phyloP scores from a whole-genome alignment of 1,140 invertebrate genomes.

The Camponotus floridanus region DNA sequence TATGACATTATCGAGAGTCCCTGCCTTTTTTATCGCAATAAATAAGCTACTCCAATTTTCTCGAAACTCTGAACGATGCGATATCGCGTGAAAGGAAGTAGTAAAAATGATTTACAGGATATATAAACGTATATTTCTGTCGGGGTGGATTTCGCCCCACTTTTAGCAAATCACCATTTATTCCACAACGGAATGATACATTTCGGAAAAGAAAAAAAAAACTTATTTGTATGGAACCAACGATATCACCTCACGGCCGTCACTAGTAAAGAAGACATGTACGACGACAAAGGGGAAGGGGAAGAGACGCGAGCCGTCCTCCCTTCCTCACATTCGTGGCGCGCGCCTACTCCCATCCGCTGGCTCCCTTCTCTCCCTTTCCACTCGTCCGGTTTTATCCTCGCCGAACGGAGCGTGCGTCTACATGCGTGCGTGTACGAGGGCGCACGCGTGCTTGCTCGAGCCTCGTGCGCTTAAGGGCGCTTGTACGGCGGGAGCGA shows the following conservation, averaged over 20 bases:
- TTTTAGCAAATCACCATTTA: too few species aligned
- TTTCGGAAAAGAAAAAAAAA: background rate
- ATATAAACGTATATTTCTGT: background rate
- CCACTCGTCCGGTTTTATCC: slow-evolving; percentile 58
- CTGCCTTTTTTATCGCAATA: too few species aligned
- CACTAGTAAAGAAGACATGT: slow-evolving; percentile 58
- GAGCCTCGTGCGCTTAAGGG: slow-evolving; percentile 70
- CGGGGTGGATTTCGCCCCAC: too few species aligned
- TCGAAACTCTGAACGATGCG: too few species aligned
- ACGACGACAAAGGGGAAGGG: slow-evolving; percentile 72
- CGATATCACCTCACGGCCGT: slow-evolving; percentile 43
- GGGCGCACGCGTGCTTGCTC: slow-evolving; percentile 72
- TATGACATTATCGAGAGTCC: too few species aligned
- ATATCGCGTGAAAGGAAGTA: too few species aligned
- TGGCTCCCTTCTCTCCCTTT: slow-evolving; percentile 50
- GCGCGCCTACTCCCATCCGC: slow-evolving; percentile 83
- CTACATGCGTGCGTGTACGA: slow-evolving; percentile 64
- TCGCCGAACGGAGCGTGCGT: slow-evolving; percentile 65
- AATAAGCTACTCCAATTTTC: background rate
- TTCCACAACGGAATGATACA: background rate
- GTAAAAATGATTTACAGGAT: background rate
- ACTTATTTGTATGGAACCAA: background rate
- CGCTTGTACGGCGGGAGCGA: slow-evolving; percentile 22
- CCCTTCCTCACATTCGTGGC: slow-evolving; percentile 81
- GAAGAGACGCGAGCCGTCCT: slow-evolving; percentile 83